Percentiles rank a stretch among this genome's conserved stretches.
Evolutionary conservation across 1,140 invertebrate genomes (phyloP).

Genomic region (Danaus melanippus): DNA sequence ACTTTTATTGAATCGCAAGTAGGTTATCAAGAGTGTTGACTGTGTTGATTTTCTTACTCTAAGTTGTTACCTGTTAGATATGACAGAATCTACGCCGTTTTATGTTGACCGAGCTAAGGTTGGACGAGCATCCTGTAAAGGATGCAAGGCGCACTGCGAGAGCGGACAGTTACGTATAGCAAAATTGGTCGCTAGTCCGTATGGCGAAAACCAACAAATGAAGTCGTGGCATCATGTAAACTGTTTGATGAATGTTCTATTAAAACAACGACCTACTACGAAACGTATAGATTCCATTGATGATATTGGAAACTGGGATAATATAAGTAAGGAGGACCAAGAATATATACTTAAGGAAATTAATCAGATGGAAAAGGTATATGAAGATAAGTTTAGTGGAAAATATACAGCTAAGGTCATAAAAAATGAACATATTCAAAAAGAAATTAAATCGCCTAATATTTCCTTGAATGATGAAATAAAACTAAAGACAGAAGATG

Average conservation of each 20-base stretch:
- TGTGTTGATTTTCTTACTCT: too few relatives aligned
- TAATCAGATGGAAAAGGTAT: conserved; percentile 73
- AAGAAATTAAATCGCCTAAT: conserved; percentile 12
- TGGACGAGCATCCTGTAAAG: conserved; percentile 87
- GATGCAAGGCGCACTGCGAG: conserved; percentile 86
- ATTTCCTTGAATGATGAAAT: conserved; percentile 9
- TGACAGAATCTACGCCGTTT: conserved; percentile 71
- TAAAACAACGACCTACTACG: conserved; percentile 84
- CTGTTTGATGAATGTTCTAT: conserved; percentile 86
- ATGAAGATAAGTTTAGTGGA: conserved; percentile 65
- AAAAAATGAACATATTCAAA: conserved; percentile 38
- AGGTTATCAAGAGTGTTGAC: too few relatives aligned
- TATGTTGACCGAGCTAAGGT: conserved; percentile 84
- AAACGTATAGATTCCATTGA: conserved; percentile 86
- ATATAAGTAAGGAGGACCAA: conserved; percentile 79
- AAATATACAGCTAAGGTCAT: conserved; percentile 62
- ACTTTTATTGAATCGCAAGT: too few relatives aligned
- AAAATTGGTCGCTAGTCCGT: conserved; percentile 84
- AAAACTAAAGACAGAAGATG: conserved; percentile 63
- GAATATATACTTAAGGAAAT: conserved; percentile 76
- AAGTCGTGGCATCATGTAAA: conserved; percentile 87
- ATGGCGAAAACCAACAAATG: conserved; percentile 85
- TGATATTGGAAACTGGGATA: conserved; percentile 85
- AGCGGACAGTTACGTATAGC: conserved; percentile 81
- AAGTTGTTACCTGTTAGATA: conserved; percentile 8